phyloP scores from a whole-genome alignment of 2,888 invertebrate species.

The Brachycybe producta region DNA sequence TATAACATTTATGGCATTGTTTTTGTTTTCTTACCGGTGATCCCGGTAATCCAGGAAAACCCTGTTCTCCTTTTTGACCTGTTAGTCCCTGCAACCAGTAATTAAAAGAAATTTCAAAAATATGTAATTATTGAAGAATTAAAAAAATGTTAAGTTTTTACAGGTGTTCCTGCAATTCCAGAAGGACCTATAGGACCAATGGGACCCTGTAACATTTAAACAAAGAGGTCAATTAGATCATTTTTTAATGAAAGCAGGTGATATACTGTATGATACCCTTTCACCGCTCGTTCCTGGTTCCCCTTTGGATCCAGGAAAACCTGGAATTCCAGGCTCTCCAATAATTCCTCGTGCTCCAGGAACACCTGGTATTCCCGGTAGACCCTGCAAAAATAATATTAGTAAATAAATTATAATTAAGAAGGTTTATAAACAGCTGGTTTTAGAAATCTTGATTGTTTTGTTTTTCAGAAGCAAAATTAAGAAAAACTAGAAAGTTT shows the following conservation, averaged over 20 bases:
- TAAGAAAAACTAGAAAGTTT: too few relatives aligned
- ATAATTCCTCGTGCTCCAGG: constrained; percentile 23
- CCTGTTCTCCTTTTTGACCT: constrained; percentile 26
- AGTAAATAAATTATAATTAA: too few relatives aligned
- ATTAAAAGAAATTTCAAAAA: constrained; percentile 12
- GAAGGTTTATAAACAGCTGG: too few relatives aligned
- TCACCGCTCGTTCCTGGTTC: constrained; percentile 23
- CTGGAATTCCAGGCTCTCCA: constrained; percentile 22
- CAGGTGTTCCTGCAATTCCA: constrained; percentile 10
- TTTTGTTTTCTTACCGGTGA: constrained; percentile 21
- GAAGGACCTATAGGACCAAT: constrained; percentile 11
- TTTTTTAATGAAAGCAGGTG: not conserved
- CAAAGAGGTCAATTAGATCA: not conserved
- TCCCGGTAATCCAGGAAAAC: constrained; percentile 25
- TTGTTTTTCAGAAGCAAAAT: too few relatives aligned
- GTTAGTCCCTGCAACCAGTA: constrained; percentile 24
- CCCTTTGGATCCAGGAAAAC: constrained; percentile 18
- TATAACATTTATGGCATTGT: not conserved
- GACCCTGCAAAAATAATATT: too few relatives aligned
- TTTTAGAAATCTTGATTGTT: too few relatives aligned
- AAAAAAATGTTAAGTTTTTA: constrained; percentile 5
- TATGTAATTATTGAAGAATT: not conserved
- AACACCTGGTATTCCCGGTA: constrained; percentile 21
- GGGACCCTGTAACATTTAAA: constrained; percentile 8
- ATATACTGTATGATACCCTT: not conserved